These are phyloP conservation scores for Hyperoodon ampullatus DNA, from an alignment of 2,113 vertebrate species.

Conservation along the genomic window DNA sequence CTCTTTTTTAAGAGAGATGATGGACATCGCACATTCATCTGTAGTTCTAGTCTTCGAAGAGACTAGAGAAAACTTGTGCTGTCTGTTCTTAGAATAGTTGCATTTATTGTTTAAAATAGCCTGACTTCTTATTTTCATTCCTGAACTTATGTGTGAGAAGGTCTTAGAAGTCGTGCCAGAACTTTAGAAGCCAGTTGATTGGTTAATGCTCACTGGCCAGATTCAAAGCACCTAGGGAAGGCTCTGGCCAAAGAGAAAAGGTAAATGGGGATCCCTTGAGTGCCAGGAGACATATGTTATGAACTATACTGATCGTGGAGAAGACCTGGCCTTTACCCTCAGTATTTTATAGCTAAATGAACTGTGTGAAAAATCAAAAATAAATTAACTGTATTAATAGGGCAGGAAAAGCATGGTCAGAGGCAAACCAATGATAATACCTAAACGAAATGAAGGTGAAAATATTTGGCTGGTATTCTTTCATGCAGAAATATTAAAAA, in stretches of 20 bases:
- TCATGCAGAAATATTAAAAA: not conserved
- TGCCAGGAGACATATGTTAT: not conserved
- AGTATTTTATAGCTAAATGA: constrained; percentile 31
- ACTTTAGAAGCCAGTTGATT: not conserved
- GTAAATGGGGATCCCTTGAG: not conserved
- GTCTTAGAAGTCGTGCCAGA: constrained; percentile 16
- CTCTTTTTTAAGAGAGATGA: constrained; percentile 28
- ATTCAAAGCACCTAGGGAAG: not conserved
- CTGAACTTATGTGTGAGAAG: not conserved
- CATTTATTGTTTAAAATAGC: constrained; percentile 21
- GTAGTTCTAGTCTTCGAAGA: not conserved
- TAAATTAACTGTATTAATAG: not conserved
- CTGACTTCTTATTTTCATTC: constrained; percentile 18
- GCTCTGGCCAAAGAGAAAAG: not conserved
- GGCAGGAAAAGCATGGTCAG: not conserved
- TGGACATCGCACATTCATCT: not conserved
- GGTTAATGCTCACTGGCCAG: not conserved
- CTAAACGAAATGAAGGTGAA: constrained; percentile 18
- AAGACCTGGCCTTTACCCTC: constrained; percentile 17
- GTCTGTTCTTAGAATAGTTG: constrained; percentile 5
- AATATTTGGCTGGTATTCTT: not conserved
- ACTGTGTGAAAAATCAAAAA: not conserved
- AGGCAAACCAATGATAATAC: not conserved
- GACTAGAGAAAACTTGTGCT: not conserved
- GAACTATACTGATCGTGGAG: not conserved